A percentile compares a stretch with the other conserved stretches of the same genome.
These are phyloP conservation scores for Merodon equestris DNA, from an alignment of 2,888 invertebrate species.

Conservation along the genomic window DNA sequence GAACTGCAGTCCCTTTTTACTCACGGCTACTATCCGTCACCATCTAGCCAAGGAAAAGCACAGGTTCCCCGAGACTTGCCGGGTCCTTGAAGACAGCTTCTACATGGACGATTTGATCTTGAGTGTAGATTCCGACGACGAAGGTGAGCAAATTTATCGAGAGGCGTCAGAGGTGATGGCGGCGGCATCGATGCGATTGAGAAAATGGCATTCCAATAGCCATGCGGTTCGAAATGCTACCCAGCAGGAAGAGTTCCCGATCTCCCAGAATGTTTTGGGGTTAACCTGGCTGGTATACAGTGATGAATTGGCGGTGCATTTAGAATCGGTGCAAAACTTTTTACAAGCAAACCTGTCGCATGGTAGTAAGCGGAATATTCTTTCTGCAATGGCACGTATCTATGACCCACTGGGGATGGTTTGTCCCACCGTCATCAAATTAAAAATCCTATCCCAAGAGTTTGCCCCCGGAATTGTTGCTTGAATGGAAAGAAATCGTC, in stretches of 20 bases:
- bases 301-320: slow-evolving; percentile 1
- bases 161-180: background rate
- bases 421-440: slow-evolving; percentile 10
- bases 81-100: no score
- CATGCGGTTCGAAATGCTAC: background rate
- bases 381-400: slow-evolving; percentile 1
- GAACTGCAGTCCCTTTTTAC: no score
- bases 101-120: no score
- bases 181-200: background rate
- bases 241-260: background rate
- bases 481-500: background rate
- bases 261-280: slow-evolving; percentile 10
- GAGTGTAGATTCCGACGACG: background rate
- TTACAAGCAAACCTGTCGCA: background rate
- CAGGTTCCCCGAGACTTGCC: no score
- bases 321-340: slow-evolving; percentile 1
- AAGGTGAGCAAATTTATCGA: background rate
- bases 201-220: slow-evolving; percentile 6
- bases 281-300: background rate
- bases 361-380: slow-evolving; percentile 4
- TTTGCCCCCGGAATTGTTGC: slow-evolving; percentile 4
- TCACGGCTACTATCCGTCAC: no score
- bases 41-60: no score
- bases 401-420: slow-evolving; percentile 9
- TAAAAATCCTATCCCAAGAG: slow-evolving; percentile 17